A percentile compares a stretch with the other conserved stretches of the same genome.
phyloP scores from a whole-genome alignment of 2,888 invertebrate genomes.

The Coleophora deauratella region DNA sequence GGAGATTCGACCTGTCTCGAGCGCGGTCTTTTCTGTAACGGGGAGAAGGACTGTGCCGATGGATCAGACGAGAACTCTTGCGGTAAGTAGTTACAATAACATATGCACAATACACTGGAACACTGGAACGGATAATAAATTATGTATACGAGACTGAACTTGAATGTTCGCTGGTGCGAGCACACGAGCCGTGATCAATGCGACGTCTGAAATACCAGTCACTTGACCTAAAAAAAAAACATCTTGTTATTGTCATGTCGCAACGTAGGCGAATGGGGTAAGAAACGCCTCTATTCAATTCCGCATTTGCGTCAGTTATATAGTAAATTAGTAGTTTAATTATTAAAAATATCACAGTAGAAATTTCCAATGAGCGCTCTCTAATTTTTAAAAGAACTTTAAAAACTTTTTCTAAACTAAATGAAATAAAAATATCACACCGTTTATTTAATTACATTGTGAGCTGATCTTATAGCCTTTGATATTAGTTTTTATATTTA shows the following conservation, averaged over 20 bases:
- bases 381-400: no score
- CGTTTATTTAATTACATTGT: no score
- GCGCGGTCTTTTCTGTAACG: constrained; percentile 93
- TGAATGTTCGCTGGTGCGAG: constrained; percentile 34
- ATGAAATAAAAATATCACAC: no score
- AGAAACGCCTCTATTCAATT: not conserved
- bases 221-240: constrained; percentile 57
- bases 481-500: not conserved
- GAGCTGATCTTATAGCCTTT: not conserved
- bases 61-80: constrained; percentile 94
- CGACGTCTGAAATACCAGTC: constrained; percentile 55
- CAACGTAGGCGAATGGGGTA: constrained; percentile 24
- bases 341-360: no score
- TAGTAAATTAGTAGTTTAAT: no score
- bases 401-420: no score
- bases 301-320: not conserved
- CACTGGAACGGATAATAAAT: constrained; percentile 23
- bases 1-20: constrained; percentile 91
- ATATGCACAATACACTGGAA: constrained; percentile 4
- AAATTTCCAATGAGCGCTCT: no score
- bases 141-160: constrained; percentile 32
- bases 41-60: constrained; percentile 90
- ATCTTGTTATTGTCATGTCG: constrained; percentile 47
- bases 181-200: constrained; percentile 44
- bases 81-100: constrained; percentile 76